Base-by-base conservation (phyloP, 1,140 invertebrate species). In the Drosophila willistoni region DNA sequence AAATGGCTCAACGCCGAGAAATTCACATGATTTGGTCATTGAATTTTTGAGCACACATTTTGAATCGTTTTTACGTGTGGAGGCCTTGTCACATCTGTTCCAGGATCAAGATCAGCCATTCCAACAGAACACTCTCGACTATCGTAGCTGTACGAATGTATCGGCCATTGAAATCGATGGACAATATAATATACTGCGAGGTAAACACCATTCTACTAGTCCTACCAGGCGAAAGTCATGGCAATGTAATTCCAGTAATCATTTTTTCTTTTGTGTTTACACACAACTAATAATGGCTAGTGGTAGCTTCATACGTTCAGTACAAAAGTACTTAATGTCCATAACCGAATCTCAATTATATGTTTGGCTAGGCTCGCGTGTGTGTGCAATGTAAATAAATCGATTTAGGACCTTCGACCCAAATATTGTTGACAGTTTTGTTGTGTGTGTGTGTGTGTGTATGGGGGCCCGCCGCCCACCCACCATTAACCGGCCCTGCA, bases 31-130 rank as follows among this genome's bases (percentile, higher is more conserved):
- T 14, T 51, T 61, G 14, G 61, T 77, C 14, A 63, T 59, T 1
- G 73, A 96, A 76, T 96, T 96, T 29, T 92, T 98, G 17, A 97
- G 97, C 91, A 95, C 95, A 70, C 95, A 96, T 77, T 96, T 99
- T 73, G 98, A 99, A 93, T 98, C 95, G 2, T 97, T 98, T 92
- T 93, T 99, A 39, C 94, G 98, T 44, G 92, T 99, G 7, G 96
- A 97, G 71, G 97, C 97, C 19, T 97, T 99, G 93, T 95, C 96
- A 1, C 97, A 99, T 93, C 94, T 99, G 29, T 96, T 98, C 80
- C 92, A 98, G 2, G 96, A 97, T 7, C 84, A 89, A 55, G 87
- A 87, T 25, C 77, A 85, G 36, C 91, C 91, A 6, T 92, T 92
- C 17, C 71, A 87, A 6, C 60, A 91, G 19, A 62, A 42, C 1